Base-by-base conservation (phyloP, 2,797 vertebrate genomes). In the Scolopax rusticola region DNA sequence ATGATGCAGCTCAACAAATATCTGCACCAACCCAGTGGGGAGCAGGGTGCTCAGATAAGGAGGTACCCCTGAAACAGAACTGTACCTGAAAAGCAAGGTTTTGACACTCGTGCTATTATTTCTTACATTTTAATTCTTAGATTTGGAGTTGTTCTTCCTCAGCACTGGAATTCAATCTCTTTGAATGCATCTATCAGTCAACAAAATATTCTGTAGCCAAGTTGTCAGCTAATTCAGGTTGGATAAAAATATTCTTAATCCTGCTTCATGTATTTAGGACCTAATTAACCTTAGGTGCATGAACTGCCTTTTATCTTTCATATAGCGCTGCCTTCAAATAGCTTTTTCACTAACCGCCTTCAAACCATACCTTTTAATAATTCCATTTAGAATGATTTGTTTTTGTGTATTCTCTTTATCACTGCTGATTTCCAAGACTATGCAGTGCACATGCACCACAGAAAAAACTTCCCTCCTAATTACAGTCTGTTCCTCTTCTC, bases 231-330 rank as follows among this genome's bases (percentile, higher is more conserved):
- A 79, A 54, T 84, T 80, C 57, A 61, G 12, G 11, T 25, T 77
- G 56, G n/a, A 61, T 91, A 53, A 56, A 93, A 91, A 91, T 45
- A 88, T 16, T 61, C 18, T 33, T 74, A 90, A 88, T 84, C 27
- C 47, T 65, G 23, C 70, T 84, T 84, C n/a, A 82, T 56, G 40
- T 87, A 43, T 84, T 93, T 19, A 54, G 82, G 65, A 78, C 57
- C 90, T 87, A 89, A 45, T 33, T 64, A 83, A 82, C 40, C 40
- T 56, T 64, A 64, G 23, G 10, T 84, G 47, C 9, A 59, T 27
- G 57, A 93, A 63, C 13, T 73, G 57, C 53, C 70, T 90, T 71
- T 82, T 90, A 40, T 83, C 67, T 89, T 89, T 71, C 45, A 78
- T 17, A 57, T 3, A 57, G 30, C 18, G 76, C 41, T 36, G 57